These are phyloP conservation scores for Acleris sparsana DNA, from an alignment of 2,888 invertebrate species.

Conservation along the genomic window DNA sequence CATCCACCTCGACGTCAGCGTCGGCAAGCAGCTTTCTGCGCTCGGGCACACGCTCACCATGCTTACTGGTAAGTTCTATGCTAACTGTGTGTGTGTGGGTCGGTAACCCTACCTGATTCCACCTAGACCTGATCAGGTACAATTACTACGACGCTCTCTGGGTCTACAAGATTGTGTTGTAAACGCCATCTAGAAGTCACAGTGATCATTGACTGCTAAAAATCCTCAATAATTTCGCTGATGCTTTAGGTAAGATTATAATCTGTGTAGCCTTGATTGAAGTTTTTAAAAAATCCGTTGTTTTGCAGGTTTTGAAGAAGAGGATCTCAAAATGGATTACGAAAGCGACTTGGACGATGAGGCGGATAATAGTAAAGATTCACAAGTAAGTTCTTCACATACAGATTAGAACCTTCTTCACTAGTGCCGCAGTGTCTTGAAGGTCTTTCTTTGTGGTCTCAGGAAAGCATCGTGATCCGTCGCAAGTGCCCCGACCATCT, in stretches of 20 bases:
- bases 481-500: slow-evolving; percentile 89
- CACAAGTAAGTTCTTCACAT: slow-evolving; percentile 61
- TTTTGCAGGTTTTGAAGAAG: slow-evolving; percentile 87
- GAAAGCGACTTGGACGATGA: slow-evolving; percentile 92
- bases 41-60: slow-evolving; percentile 97
- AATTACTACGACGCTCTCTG: too few species aligned
- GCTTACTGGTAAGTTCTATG: slow-evolving; percentile 87
- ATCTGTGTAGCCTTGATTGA: neutral
- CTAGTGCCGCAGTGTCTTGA: too few species aligned
- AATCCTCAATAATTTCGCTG: too few species aligned
- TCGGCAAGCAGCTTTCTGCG: slow-evolving; percentile 97
- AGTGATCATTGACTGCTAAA: too few species aligned
- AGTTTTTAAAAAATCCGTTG: neutral
- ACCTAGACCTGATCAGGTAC: too few species aligned
- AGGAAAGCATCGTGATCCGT: slow-evolving; percentile 88
- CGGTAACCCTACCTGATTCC: neutral
- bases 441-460: neutral
- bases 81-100: neutral
- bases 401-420: too few species aligned
- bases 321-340: slow-evolving; percentile 88
- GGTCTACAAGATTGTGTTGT: too few species aligned
- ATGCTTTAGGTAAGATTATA: too few species aligned
- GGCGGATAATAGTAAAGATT: slow-evolving; percentile 84
- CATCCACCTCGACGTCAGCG: slow-evolving; percentile 97
- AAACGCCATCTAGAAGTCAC: too few species aligned